Percentiles rank a stretch among this genome's conserved stretches.
Evolutionary conservation across 2,113 vertebrate genomes (phyloP).

Genomic region (Manacus vitellinus): DNA sequence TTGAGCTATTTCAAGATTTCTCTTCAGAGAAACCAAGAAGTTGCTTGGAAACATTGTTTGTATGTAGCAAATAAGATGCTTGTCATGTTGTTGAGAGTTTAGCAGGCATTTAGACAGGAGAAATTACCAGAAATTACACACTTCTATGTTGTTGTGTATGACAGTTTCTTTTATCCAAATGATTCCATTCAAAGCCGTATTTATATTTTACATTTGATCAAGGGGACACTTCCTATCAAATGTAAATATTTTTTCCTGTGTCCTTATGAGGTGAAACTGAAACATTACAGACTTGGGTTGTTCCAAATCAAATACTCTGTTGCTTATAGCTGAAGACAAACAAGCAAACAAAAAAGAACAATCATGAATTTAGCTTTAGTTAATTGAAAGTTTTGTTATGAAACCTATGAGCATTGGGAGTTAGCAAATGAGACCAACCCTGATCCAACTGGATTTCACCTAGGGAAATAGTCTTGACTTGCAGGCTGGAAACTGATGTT

Average conservation of each 20-base stretch:
- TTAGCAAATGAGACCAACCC: neutral
- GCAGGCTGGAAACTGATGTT: neutral
- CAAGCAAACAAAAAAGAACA: neutral
- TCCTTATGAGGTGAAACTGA: neutral
- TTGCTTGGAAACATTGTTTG: neutral
- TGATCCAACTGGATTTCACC: neutral
- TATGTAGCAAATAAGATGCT: neutral
- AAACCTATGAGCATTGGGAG: fast-evolving
- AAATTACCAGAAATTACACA: neutral
- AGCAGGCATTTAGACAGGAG: neutral
- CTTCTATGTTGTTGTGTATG: neutral
- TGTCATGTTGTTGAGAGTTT: neutral
- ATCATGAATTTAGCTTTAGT: neutral
- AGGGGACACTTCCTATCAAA: neutral
- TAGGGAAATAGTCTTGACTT: neutral
- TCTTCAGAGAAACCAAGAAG: neutral
- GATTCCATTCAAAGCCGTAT: neutral
- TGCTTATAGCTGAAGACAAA: neutral
- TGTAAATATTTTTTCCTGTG: neutral
- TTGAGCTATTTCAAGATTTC: neutral
- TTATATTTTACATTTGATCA: neutral
- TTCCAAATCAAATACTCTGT: neutral
- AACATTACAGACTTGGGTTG: neutral
- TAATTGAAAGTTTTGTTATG: neutral
- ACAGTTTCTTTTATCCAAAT: neutral